A percentile compares a stretch with the other conserved stretches of the same genome.
Evolutionary conservation across 2,797 vertebrate genomes (phyloP).

Genomic region (Syngnathus rostellatus): DNA sequence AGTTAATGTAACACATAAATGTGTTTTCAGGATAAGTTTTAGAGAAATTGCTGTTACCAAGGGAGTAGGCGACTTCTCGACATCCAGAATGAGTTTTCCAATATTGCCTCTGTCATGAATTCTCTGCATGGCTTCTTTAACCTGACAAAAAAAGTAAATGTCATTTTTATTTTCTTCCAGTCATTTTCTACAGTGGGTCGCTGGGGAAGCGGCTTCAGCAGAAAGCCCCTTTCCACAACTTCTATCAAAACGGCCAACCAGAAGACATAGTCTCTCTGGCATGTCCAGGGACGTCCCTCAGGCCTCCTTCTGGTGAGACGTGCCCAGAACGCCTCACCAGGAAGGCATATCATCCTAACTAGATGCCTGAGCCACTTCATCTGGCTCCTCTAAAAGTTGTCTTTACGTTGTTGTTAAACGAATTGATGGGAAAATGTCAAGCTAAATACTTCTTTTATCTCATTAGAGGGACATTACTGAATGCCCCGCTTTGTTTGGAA

Average conservation of each 20-base stretch:
- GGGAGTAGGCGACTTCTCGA: slow-evolving; percentile 94
- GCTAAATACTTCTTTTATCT: slow-evolving; percentile 24
- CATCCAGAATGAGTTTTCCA: slow-evolving; percentile 94
- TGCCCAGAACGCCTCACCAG: no score
- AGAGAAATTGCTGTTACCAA: slow-evolving; percentile 70
- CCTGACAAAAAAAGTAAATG: slow-evolving; percentile 59
- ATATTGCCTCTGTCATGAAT: slow-evolving; percentile 98
- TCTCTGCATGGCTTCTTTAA: slow-evolving; percentile 99
- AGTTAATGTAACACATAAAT: background rate
- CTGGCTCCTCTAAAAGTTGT: no score
- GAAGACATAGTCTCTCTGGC: no score
- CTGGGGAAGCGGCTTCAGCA: no score
- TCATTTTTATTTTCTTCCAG: background rate
- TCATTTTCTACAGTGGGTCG: background rate
- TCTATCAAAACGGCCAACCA: no score
- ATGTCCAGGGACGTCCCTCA: no score
- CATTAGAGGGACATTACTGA: slow-evolving; percentile 36
- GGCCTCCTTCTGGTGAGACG: no score
- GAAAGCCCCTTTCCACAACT: no score
- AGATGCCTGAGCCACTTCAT: no score
- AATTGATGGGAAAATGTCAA: slow-evolving; percentile 9
- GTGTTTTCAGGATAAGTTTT: background rate
- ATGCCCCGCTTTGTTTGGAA: slow-evolving; percentile 44
- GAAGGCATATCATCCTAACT: no score
- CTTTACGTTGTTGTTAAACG: background rate